Percentiles rank a stretch among this genome's conserved stretches.
Evolutionary conservation across 2,888 invertebrate species (phyloP).

Genomic region (Athalia cordata): DNA sequence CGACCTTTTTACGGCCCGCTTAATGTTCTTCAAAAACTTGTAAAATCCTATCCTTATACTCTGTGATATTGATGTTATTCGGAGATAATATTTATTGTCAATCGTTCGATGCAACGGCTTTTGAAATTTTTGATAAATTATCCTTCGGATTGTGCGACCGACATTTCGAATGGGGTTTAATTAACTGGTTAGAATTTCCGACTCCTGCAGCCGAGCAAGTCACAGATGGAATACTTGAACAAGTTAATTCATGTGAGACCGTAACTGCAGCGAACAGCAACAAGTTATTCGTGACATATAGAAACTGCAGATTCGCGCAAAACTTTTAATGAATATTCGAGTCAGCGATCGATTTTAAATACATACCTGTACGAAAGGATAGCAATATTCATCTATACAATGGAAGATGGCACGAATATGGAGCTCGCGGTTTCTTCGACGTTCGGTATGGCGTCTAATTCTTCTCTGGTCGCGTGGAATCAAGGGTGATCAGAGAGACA

Average conservation of each 20-base stretch:
- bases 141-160: no score
- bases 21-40: slow-evolving; percentile 40
- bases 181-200: no score
- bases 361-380: no score
- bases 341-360: no score
- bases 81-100: no score
- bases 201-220: no score
- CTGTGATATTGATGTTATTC: neutral
- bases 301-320: neutral
- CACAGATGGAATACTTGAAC: no score
- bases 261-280: slow-evolving; percentile 12
- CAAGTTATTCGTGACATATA: slow-evolving; percentile 14
- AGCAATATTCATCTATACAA: neutral
- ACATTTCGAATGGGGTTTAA: no score
- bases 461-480: neutral
- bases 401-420: neutral
- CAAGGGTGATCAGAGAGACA: slow-evolving; percentile 14
- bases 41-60: slow-evolving; percentile 16
- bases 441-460: neutral
- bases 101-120: no score
- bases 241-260: neutral
- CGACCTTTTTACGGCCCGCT: slow-evolving; percentile 40
- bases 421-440: neutral
- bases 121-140: no score
- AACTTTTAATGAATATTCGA: no score